Evolutionary conservation across 2,888 invertebrate genomes (phyloP).

Genomic region (Patella depressa): DNA sequence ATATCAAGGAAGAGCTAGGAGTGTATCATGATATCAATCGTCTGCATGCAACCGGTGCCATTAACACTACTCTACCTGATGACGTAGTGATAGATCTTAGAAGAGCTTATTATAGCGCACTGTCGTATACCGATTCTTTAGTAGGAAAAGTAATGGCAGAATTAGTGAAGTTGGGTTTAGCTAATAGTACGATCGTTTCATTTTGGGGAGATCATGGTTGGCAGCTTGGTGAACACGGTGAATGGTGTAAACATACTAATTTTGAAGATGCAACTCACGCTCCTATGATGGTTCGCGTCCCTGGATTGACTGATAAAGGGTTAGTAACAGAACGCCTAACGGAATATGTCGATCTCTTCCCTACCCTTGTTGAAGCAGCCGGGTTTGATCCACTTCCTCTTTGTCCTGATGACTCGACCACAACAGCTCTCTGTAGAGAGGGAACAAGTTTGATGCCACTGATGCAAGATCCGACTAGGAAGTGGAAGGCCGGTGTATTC

Average conservation of each 20-base stretch:
- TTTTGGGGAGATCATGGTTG: constrained; percentile 49
- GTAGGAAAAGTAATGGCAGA: constrained; percentile 42
- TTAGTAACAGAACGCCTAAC: constrained; percentile 36
- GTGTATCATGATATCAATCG: constrained; percentile 30
- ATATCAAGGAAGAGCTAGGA: constrained; percentile 10
- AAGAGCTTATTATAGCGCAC: constrained; percentile 42
- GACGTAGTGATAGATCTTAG: constrained; percentile 30
- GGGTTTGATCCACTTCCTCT: constrained; percentile 28
- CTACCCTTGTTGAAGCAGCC: constrained; percentile 47
- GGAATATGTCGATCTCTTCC: constrained; percentile 52
- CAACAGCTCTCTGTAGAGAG: constrained; percentile 33
- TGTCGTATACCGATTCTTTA: constrained; percentile 40
- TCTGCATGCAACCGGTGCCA: constrained; percentile 20
- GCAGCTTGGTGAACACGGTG: constrained; percentile 44
- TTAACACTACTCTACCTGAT: constrained; percentile 35
- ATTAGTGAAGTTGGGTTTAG: constrained; percentile 35
- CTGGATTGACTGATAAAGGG: constrained; percentile 36
- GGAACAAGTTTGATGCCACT: constrained; percentile 39
- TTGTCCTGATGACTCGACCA: constrained; percentile 28
- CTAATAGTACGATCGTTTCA: constrained; percentile 40
- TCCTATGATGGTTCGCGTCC: constrained; percentile 51
- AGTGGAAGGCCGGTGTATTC: constrained; percentile 27
- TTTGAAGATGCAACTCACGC: constrained; percentile 52
- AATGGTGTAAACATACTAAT: constrained; percentile 51
- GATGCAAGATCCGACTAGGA: constrained; percentile 14